phyloP scores from a whole-genome alignment of 2,113 vertebrate species.

The Myotis yumanensis region DNA sequence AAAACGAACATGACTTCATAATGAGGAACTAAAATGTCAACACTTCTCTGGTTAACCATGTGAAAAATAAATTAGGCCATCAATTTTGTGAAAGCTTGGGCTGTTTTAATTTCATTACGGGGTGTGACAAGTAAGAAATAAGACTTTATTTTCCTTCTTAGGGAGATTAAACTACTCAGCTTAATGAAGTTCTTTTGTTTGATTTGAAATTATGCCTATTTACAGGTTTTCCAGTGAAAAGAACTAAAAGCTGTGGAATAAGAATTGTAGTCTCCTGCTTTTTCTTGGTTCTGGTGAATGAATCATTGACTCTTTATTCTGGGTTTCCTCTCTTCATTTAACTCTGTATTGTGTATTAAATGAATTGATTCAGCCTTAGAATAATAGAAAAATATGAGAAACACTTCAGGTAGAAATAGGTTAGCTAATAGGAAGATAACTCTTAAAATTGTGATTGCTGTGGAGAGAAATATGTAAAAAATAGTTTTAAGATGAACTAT shows the following conservation, averaged over 20 bases:
- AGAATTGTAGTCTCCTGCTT: background rate
- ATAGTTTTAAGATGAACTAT: slow-evolving; percentile 8
- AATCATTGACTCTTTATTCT: background rate
- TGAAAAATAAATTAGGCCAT: slow-evolving; percentile 23
- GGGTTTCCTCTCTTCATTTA: background rate
- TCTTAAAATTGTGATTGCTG: background rate
- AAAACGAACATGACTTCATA: background rate
- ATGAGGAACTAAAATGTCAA: slow-evolving; percentile 55
- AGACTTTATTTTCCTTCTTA: slow-evolving; percentile 11
- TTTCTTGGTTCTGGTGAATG: background rate
- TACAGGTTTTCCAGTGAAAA: background rate
- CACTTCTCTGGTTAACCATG: slow-evolving; percentile 13
- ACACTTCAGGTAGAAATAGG: slow-evolving; percentile 7
- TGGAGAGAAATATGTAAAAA: background rate
- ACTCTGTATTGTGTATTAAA: slow-evolving; percentile 13
- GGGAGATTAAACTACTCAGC: background rate
- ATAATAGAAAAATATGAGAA: background rate
- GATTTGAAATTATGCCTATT: background rate
- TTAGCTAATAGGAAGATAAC: background rate
- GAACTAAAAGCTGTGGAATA: background rate
- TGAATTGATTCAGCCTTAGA: background rate
- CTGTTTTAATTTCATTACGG: background rate
- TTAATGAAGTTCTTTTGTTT: slow-evolving; percentile 1
- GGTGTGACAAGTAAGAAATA: background rate
- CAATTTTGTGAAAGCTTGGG: background rate